Evolutionary conservation across 2,888 invertebrate genomes (phyloP), one percentile per base, ranked within the genome.

Genomic region (Xanthorhoe spadicearia): DNA sequence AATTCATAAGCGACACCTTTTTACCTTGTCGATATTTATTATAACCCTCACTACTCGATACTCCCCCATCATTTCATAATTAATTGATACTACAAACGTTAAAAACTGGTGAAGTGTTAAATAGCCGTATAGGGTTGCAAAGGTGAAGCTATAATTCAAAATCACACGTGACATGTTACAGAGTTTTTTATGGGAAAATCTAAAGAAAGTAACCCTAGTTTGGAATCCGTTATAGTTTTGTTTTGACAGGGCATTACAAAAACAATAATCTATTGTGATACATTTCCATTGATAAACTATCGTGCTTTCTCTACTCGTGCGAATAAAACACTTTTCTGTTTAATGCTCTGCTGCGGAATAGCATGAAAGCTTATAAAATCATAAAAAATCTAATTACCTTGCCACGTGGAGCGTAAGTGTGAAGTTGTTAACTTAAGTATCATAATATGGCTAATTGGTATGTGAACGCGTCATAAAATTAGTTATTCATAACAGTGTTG

Each of bases 401-500:
- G 61, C 55, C 64, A 65, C 64, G 64, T 65, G 64, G 57, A 49
- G 55, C n/a, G 61, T 69, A 84, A 69, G 84, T 84, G 86, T 85
- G 75, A 83, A 86, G 83, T 81, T 83, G 85, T 88, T 82, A 83
- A 86, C 82, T 84, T 78, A 78, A 81, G 81, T 81, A 84, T 86
- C 86, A 86, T 88, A 88, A 88, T 85, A 86, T 83, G 86, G 82
- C 84, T 87, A 89, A 89, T 89, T 85, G 88, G 82, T 74, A 80
- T 80, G 83, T 84, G 83, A 87, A 86, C 77, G 77, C 64, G 61
- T 85, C 83, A 78, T 87, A 87, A 89, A 91, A 89, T 89, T 89
- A 87, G 84, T 89, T 85, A 91, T 92, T 90, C 89, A 89, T 89
- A 88, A 86, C 81, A 82, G 77, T 86, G 89, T 88, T 90, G 87